Conservation (phyloP, 2,113 vertebrate genomes). For the Diadophis punctatus region DNA sequence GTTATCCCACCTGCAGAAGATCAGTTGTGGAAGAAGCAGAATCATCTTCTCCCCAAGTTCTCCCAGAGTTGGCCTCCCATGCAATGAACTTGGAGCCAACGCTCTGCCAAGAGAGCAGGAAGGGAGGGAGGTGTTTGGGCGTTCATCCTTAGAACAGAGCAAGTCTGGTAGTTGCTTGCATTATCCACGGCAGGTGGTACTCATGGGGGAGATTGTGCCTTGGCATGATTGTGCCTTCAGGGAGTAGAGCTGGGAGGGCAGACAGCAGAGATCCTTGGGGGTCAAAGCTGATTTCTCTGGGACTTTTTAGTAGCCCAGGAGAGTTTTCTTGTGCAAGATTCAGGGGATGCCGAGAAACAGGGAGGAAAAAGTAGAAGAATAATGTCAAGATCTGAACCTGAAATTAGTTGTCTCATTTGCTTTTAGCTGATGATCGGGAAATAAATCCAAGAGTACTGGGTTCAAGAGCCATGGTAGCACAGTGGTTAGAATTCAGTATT, state of each 20-base stretch:
- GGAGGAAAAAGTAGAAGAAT: background rate
- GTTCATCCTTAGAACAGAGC: background rate
- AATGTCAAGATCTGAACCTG: background rate
- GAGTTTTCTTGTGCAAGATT: background rate
- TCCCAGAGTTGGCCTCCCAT: background rate
- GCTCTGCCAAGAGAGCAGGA: background rate
- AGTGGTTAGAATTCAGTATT: too few relatives aligned
- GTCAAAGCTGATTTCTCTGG: background rate
- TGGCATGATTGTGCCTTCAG: background rate
- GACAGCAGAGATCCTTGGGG: background rate
- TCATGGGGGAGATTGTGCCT: background rate
- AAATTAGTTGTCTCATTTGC: background rate
- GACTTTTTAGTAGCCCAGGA: background rate
- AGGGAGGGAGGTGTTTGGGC: background rate
- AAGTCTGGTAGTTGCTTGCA: background rate
- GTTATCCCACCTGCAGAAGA: background rate
- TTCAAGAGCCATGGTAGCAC: too few relatives aligned
- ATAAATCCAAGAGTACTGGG: background rate
- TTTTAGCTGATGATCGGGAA: background rate
- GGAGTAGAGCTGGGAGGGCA: background rate
- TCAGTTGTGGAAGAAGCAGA: background rate
- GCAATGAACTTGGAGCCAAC: background rate
- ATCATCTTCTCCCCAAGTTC: background rate
- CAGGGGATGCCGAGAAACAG: background rate
- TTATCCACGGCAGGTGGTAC: background rate